A percentile compares a stretch with the other conserved stretches of the same genome.
Conservation (phyloP, 2,888 invertebrate genomes). For the Exephanes ischioxanthus region DNA sequence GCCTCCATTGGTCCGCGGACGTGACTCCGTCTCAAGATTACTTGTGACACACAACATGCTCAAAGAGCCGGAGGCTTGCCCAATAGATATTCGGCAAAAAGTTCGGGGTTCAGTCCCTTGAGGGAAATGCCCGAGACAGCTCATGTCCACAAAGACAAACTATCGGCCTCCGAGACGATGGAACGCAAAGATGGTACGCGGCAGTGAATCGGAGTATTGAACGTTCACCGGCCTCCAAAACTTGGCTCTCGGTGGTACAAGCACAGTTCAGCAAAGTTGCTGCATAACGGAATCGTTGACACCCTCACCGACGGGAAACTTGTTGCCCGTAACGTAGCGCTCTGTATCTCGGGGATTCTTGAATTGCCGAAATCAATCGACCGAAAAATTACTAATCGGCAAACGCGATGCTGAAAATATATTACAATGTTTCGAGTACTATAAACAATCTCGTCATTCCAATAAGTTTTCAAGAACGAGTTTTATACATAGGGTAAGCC, state of each 20-base stretch:
- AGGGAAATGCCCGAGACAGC: background rate
- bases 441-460: too few relatives aligned
- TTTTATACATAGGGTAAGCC: too few relatives aligned
- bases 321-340: background rate
- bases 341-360: background rate
- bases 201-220: background rate
- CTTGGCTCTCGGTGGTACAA: background rate
- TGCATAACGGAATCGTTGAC: background rate
- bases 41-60: slow-evolving; percentile 11
- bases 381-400: background rate
- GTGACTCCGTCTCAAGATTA: slow-evolving; percentile 1
- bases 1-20: background rate
- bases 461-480: too few relatives aligned
- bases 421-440: too few relatives aligned
- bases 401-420: too few relatives aligned
- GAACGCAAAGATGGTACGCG: background rate
- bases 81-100: background rate
- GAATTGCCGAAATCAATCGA: background rate
- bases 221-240: background rate
- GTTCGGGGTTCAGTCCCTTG: background rate
- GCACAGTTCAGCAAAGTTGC: background rate
- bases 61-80: slow-evolving; percentile 10
- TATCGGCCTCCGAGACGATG: background rate
- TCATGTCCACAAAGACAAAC: background rate
- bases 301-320: background rate